Evolutionary conservation across 2,113 vertebrate genomes (phyloP).

Genomic region (Nesoenas mayeri): DNA sequence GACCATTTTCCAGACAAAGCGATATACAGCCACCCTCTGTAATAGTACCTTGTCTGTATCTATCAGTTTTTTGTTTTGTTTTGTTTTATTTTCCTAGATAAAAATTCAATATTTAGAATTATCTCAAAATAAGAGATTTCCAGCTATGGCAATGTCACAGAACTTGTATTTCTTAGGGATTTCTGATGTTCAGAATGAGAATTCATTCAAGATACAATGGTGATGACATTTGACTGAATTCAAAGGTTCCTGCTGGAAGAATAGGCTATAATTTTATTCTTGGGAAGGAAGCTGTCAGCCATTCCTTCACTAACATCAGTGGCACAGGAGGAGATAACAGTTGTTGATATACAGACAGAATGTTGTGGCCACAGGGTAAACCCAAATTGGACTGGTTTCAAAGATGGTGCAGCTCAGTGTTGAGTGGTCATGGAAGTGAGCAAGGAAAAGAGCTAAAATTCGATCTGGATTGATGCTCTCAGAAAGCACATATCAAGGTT

Average conservation of each 20-base stretch:
- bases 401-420: not conserved
- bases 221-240: not conserved
- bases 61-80: too few species aligned
- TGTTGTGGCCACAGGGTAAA: not conserved
- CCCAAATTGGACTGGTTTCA: not conserved
- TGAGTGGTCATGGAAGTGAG: not conserved
- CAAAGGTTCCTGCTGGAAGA: not conserved
- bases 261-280: not conserved
- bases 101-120: not conserved
- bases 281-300: not conserved
- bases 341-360: not conserved
- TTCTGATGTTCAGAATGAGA: not conserved
- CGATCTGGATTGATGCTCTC: not conserved
- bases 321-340: not conserved
- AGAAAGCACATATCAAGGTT: not conserved
- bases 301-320: not conserved
- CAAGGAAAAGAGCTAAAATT: not conserved
- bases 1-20: not conserved
- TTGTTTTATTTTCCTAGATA: not conserved
- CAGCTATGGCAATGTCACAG: not conserved
- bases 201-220: not conserved
- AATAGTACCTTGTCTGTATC: not conserved
- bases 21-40: not conserved
- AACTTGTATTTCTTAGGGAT: not conserved
- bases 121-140: not conserved